Percentiles rank a stretch among this genome's conserved stretches.
Conservation (phyloP, 2,888 invertebrate species). For the Acleris cristana region DNA sequence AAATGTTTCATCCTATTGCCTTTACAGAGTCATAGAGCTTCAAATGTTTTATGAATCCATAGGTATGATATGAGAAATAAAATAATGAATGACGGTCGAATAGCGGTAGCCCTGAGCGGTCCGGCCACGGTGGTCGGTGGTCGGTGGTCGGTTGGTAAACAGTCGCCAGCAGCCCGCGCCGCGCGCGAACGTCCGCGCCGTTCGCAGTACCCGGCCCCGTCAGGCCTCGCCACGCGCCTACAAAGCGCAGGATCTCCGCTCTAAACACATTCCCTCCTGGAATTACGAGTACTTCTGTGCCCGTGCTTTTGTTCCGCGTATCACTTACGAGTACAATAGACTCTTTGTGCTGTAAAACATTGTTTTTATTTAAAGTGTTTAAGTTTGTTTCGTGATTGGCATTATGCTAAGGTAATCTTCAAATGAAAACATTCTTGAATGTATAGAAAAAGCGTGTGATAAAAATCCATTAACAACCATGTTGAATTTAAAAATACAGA, state of each 20-base stretch:
- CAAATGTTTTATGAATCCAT: neutral
- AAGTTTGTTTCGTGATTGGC: neutral
- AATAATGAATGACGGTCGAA: neutral
- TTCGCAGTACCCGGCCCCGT: slow-evolving; percentile 38
- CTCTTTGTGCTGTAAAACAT: slow-evolving; percentile 15
- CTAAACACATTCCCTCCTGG: slow-evolving; percentile 34
- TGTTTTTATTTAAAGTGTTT: neutral
- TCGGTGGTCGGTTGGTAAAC: slow-evolving; percentile 70
- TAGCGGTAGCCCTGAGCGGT: slow-evolving; percentile 44
- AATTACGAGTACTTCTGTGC: slow-evolving; percentile 25
- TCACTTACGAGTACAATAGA: slow-evolving; percentile 6
- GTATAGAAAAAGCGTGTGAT: neutral
- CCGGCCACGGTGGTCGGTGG: slow-evolving; percentile 54
- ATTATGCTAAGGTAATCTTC: too few species aligned
- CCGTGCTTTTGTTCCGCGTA: slow-evolving; percentile 35
- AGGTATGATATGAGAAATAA: too few species aligned
- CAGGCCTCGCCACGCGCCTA: slow-evolving; percentile 48
- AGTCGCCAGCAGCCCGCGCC: slow-evolving; percentile 63
- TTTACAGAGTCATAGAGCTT: neutral
- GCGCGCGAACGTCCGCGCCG: slow-evolving; percentile 58
- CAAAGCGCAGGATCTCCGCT: slow-evolving; percentile 75
- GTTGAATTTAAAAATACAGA: slow-evolving; percentile 8
- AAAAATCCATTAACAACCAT: slow-evolving; percentile 5
- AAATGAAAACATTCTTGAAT: too few species aligned
- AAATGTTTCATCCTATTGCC: too few species aligned